phyloP scores from a whole-genome alignment of 2,113 vertebrate species.

The Colossoma macropomum region DNA sequence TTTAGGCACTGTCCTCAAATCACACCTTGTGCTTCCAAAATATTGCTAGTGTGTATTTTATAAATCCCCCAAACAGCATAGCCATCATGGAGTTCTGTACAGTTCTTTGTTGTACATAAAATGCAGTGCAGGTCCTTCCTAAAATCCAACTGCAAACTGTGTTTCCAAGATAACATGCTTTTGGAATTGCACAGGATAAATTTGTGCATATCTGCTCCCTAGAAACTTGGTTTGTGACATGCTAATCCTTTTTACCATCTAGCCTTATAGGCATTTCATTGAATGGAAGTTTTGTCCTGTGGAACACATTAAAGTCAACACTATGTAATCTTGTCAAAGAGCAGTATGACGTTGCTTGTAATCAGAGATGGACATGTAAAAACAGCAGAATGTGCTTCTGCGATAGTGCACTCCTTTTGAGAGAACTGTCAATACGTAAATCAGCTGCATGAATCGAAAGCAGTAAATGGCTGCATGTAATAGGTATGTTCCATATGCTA shows the following conservation, averaged over 20 bases:
- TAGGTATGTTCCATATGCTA: constrained; percentile 9
- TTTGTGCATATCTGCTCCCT: not conserved
- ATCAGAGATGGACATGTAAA: not conserved
- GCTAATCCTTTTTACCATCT: not conserved
- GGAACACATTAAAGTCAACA: not conserved
- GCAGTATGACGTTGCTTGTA: not conserved
- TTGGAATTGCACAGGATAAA: not conserved
- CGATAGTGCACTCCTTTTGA: not conserved
- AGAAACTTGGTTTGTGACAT: constrained; percentile 4
- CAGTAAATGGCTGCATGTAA: not conserved
- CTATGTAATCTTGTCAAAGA: not conserved
- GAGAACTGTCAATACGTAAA: not conserved
- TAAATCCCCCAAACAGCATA: constrained; percentile 36
- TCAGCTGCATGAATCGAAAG: not conserved
- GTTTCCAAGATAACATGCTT: constrained; percentile 34
- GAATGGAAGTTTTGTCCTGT: not conserved
- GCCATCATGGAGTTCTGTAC: constrained; percentile 14
- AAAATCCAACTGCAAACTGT: constrained; percentile 30
- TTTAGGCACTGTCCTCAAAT: constrained; percentile 27
- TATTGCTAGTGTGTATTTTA: constrained; percentile 28
- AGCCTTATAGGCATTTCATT: not conserved
- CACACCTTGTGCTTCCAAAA: constrained; percentile 19
- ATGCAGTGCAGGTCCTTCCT: not conserved
- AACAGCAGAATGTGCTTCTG: not conserved
- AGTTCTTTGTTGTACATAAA: constrained; percentile 18